Evolutionary conservation across 2,888 invertebrate genomes (phyloP).

Genomic region (Caenorhabditis sp.): DNA sequence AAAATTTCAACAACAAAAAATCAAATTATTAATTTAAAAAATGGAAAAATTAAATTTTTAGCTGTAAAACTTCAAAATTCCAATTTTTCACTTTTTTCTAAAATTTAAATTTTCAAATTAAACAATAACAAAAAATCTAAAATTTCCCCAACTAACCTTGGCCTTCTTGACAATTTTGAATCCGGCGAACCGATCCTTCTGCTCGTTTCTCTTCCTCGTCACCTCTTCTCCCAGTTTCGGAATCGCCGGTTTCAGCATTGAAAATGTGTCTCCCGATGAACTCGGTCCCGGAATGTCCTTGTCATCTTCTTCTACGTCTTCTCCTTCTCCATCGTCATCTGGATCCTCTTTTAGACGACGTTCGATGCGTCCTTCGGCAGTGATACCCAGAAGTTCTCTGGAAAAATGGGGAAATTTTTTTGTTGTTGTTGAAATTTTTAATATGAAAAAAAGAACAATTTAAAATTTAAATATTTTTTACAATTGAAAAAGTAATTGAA

Average conservation of each 20-base stretch:
- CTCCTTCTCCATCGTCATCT: conserved; percentile 31
- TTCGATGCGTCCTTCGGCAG: conserved; percentile 71
- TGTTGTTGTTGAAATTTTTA: too few species aligned
- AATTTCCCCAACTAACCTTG: conserved; percentile 48
- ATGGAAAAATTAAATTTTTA: too few species aligned
- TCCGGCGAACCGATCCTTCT: conserved; percentile 68
- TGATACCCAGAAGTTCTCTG: conserved; percentile 71
- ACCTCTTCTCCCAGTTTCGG: conserved; percentile 22
- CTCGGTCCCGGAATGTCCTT: conserved; percentile 34
- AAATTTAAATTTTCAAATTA: background rate
- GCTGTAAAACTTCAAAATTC: background rate
- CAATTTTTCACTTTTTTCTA: background rate
- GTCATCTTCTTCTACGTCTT: conserved; percentile 21
- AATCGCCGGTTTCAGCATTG: conserved; percentile 26
- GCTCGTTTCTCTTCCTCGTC: conserved; percentile 51
- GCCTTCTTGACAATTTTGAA: conserved; percentile 67
- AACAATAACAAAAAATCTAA: too few species aligned
- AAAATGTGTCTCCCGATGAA: background rate
- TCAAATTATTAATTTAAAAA: too few species aligned
- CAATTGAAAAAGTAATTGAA: too few species aligned
- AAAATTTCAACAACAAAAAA: too few species aligned
- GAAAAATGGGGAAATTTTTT: too few species aligned
- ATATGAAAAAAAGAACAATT: too few species aligned
- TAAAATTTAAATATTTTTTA: too few species aligned
- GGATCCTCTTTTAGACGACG: conserved; percentile 34